These are phyloP conservation scores for Eulimnadia texana DNA, from an alignment of 1,140 invertebrate species.

Conservation along the genomic window DNA sequence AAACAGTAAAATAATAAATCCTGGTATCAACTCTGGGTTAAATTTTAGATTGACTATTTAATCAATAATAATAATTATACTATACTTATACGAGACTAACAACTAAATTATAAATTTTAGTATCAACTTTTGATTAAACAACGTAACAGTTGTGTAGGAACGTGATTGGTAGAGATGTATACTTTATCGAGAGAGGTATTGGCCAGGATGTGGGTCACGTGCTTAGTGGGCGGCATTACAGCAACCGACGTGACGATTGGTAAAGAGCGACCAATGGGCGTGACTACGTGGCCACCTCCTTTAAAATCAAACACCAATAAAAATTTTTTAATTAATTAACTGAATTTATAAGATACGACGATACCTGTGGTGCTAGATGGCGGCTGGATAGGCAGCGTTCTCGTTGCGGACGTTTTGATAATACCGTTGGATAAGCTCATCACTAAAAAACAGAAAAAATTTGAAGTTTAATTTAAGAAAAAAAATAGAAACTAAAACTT, in stretches of 20 bases:
- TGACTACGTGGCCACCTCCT: constrained; percentile 11
- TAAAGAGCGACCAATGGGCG: constrained; percentile 13
- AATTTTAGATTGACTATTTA: no score
- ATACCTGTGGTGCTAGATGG: neutral
- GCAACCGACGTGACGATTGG: constrained; percentile 12
- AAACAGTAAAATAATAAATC: no score
- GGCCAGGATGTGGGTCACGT: constrained; percentile 14
- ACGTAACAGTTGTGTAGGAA: no score
- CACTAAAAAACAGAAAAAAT: neutral
- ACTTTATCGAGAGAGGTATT: constrained; percentile 15
- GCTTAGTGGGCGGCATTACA: constrained; percentile 8
- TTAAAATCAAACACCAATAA: neutral
- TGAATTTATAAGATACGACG: no score
- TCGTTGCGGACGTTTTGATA: neutral
- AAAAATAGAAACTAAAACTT: neutral
- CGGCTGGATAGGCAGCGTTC: constrained; percentile 3
- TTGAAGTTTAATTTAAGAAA: neutral
- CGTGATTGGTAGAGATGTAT: no score
- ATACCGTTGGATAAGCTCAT: constrained; percentile 9
- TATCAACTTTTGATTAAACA: no score
- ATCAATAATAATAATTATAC: no score
- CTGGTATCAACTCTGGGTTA: no score
- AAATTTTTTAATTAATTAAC: neutral
- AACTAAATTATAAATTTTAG: no score
- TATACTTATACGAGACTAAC: no score